phyloP scores from a whole-genome alignment of 2,888 invertebrate species.

The Caenorhabditis plicata region DNA sequence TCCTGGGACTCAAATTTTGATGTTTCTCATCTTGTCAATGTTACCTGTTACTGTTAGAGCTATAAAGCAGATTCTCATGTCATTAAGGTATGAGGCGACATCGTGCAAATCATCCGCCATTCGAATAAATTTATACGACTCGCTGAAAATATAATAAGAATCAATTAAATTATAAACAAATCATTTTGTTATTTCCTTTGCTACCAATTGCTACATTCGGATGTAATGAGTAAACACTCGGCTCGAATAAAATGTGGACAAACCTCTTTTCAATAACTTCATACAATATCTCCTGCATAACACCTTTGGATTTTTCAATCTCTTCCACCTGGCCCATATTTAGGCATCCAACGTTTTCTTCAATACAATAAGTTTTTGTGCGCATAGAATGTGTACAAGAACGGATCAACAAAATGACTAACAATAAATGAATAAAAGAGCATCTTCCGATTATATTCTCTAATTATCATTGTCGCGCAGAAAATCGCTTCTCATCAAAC shows the following conservation, averaged over 20 bases:
- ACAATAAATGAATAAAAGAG: too few relatives aligned
- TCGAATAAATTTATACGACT: slow-evolving; percentile 62
- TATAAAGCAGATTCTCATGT: slow-evolving; percentile 59
- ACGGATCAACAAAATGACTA: too few relatives aligned
- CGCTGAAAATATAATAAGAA: slow-evolving; percentile 39
- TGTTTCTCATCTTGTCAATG: neutral
- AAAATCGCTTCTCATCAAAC: too few relatives aligned
- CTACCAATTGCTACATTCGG: neutral
- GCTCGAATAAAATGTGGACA: slow-evolving; percentile 1
- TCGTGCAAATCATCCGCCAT: slow-evolving; percentile 63
- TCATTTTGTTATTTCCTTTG: neutral
- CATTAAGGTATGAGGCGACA: slow-evolving; percentile 54
- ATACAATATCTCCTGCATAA: slow-evolving; percentile 42
- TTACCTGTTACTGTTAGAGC: slow-evolving; percentile 47
- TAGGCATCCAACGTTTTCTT: slow-evolving; percentile 23
- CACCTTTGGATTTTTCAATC: slow-evolving; percentile 37
- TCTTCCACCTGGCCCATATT: slow-evolving; percentile 29
- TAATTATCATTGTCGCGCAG: too few relatives aligned
- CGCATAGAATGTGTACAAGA: neutral
- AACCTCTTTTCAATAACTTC: slow-evolving; percentile 45
- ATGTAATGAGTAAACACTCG: neutral
- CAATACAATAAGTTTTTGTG: neutral
- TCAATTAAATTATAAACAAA: neutral
- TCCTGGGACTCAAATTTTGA: slow-evolving; percentile 24
- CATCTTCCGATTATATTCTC: too few relatives aligned